A percentile compares a stretch with the other conserved stretches of the same genome.
Evolutionary conservation across 1,140 invertebrate genomes (phyloP).

Genomic region (Brachystomella parvula): DNA sequence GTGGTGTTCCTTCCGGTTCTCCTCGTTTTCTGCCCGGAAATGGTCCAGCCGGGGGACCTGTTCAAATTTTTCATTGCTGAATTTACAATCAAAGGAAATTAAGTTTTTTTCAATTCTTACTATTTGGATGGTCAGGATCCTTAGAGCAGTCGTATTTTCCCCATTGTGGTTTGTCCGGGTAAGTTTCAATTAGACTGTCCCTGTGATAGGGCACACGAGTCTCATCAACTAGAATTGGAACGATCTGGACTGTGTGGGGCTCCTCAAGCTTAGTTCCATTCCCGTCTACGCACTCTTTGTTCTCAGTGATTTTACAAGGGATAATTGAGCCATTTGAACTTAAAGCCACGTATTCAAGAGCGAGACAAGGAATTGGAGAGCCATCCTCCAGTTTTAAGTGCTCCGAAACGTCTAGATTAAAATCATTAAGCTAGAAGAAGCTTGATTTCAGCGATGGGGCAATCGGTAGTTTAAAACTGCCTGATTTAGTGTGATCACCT

Average conservation of each 20-base stretch:
- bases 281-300: neutral
- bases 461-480: neutral
- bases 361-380: neutral
- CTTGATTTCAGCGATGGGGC: too few relatives aligned
- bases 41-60: neutral
- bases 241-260: neutral
- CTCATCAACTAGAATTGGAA: neutral
- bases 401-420: neutral
- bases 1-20: neutral
- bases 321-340: neutral
- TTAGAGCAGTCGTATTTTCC: neutral
- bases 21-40: neutral
- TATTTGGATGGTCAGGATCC: conserved; percentile 1
- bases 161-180: neutral
- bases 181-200: neutral
- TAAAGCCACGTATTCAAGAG: neutral
- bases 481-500: neutral
- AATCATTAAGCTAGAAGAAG: neutral
- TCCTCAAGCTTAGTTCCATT: neutral
- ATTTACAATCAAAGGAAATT: too few relatives aligned
- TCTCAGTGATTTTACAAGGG: neutral
- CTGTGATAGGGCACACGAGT: neutral
- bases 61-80: neutral
- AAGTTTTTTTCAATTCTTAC: too few relatives aligned
- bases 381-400: neutral